These are phyloP conservation scores for Trypoxylus dichotomus DNA, from an alignment of 1,140 invertebrate species.

Conservation along the genomic window DNA sequence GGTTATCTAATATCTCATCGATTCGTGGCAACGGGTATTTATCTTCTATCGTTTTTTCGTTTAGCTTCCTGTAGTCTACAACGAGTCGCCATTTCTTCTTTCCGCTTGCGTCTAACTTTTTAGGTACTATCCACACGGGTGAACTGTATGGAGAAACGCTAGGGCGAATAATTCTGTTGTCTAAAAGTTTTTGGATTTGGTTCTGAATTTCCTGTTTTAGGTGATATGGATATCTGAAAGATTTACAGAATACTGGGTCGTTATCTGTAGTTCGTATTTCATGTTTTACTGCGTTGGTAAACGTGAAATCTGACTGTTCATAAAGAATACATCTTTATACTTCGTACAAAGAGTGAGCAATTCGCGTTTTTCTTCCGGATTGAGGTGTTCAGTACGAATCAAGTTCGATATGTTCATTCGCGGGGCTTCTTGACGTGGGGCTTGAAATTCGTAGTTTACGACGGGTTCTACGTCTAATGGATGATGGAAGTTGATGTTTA, in stretches of 20 bases:
- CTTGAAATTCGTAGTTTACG: background rate
- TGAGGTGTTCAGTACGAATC: too few relatives aligned
- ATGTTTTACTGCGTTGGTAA: slow-evolving; percentile 22
- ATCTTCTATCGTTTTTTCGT: slow-evolving; percentile 54
- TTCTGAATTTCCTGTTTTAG: slow-evolving; percentile 42
- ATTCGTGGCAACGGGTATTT: slow-evolving; percentile 60
- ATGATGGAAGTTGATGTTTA: background rate
- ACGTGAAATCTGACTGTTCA: background rate
- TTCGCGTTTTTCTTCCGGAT: background rate
- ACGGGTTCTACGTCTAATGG: background rate
- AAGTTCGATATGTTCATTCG: too few relatives aligned
- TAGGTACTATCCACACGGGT: slow-evolving; percentile 49
- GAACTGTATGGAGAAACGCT: slow-evolving; percentile 45
- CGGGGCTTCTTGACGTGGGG: background rate
- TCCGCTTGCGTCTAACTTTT: slow-evolving; percentile 49
- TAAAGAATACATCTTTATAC: slow-evolving; percentile 13
- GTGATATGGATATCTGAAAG: slow-evolving; percentile 40
- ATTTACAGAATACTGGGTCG: slow-evolving; percentile 34
- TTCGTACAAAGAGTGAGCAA: background rate
- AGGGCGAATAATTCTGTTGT: slow-evolving; percentile 46
- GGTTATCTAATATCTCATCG: slow-evolving; percentile 54
- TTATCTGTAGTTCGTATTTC: too few relatives aligned
- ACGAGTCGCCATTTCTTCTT: slow-evolving; percentile 51
- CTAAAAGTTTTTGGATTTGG: slow-evolving; percentile 44
- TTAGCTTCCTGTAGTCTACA: slow-evolving; percentile 53